Conservation (phyloP, 2,888 invertebrate species). For the Ochropacha duplaris region DNA sequence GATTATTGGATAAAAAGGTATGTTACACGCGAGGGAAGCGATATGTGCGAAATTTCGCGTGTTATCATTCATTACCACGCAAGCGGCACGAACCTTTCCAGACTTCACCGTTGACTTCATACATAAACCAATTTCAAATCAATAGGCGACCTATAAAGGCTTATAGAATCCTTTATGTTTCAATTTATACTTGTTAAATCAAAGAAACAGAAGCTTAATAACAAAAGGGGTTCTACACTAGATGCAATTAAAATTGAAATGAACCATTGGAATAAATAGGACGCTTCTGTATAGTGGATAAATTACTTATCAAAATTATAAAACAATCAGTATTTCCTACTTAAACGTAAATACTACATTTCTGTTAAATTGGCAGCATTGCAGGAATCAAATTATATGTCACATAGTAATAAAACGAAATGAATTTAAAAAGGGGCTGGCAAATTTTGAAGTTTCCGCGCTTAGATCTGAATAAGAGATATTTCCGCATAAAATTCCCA, state of each 20-base stretch:
- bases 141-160: neutral
- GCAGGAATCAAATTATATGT: neutral
- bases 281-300: no score
- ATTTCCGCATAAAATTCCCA: slow-evolving; percentile 7
- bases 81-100: slow-evolving; percentile 19
- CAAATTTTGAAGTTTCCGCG: neutral
- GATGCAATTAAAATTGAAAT: neutral
- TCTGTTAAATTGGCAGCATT: no score
- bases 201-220: neutral
- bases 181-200: neutral
- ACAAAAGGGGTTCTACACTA: neutral
- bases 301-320: no score
- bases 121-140: neutral
- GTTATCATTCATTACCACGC: slow-evolving; percentile 30
- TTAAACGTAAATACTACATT: no score
- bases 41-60: slow-evolving; percentile 21
- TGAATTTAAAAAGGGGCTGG: neutral
- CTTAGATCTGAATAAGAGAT: neutral
- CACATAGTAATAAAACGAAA: neutral
- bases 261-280: neutral
- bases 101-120: neutral
- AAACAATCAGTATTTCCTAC: no score
- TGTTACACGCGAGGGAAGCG: slow-evolving; percentile 21
- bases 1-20: slow-evolving; percentile 9
- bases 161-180: neutral